Percentiles rank a stretch among this genome's conserved stretches.
Conservation (phyloP, 2,113 vertebrate genomes). For the Sorex araneus region DNA sequence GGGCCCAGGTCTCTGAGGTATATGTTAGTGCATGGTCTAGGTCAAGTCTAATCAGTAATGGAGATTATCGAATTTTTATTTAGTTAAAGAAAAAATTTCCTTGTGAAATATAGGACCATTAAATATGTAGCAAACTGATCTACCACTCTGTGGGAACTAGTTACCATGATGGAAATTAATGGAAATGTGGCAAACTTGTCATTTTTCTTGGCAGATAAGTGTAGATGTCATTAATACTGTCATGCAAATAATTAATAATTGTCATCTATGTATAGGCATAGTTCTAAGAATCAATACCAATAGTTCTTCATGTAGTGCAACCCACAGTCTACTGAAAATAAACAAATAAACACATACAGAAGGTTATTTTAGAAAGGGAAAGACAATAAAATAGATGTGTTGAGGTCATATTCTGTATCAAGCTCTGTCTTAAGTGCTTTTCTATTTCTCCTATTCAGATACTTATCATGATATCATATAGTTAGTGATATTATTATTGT, state of each 20-base stretch:
- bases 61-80: background rate
- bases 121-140: constrained; percentile 17
- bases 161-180: constrained; percentile 26
- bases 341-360: background rate
- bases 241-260: constrained; percentile 17
- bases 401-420: background rate
- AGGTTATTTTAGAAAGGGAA: background rate
- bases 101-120: background rate
- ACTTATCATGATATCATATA: background rate
- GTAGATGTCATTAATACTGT: constrained; percentile 19
- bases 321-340: background rate
- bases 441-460: background rate
- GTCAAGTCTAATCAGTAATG: constrained; percentile 16
- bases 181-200: constrained; percentile 18
- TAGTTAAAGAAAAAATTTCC: background rate
- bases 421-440: background rate
- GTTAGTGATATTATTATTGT: background rate
- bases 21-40: background rate
- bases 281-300: background rate
- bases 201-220: background rate
- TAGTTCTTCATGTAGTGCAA: background rate
- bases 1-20: too few relatives aligned
- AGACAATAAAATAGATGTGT: background rate
- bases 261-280: background rate
- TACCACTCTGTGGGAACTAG: background rate